These are phyloP conservation scores for Chouioia cunea DNA, from an alignment of 2,888 invertebrate species.

Conservation along the genomic window DNA sequence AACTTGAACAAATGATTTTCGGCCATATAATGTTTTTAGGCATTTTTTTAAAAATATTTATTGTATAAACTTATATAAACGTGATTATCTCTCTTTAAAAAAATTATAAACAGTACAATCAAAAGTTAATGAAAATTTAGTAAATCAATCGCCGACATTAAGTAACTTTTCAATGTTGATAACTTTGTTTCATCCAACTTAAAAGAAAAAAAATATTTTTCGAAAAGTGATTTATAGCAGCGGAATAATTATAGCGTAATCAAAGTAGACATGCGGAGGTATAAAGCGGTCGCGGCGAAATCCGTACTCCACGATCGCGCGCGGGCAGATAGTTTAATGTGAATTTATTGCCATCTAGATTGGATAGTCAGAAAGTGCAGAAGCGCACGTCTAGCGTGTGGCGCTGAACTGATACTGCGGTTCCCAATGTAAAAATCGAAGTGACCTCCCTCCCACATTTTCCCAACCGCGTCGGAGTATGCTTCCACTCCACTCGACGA, in stretches of 20 bases:
- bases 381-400: slow-evolving; percentile 56
- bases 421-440: slow-evolving; percentile 49
- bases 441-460: slow-evolving; percentile 19
- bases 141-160: no score
- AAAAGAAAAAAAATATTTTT: not conserved
- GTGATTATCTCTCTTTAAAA: no score
- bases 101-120: no score
- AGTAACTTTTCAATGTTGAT: no score
- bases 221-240: slow-evolving; percentile 22
- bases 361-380: slow-evolving; percentile 59
- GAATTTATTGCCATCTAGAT: slow-evolving; percentile 68
- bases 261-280: slow-evolving; percentile 43
- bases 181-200: no score
- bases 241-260: slow-evolving; percentile 45
- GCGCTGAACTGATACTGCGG: slow-evolving; percentile 40
- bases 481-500: slow-evolving; percentile 32
- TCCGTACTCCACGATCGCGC: slow-evolving; percentile 37
- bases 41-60: not conserved
- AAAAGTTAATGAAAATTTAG: no score
- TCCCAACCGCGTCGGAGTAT: slow-evolving; percentile 25
- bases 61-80: no score
- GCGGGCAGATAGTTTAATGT: slow-evolving; percentile 66
- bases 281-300: slow-evolving; percentile 33
- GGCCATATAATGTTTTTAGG: no score
- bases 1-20: not conserved